These are phyloP conservation scores for Halictus rubicundus DNA, from an alignment of 1,140 invertebrate species.

Conservation along the genomic window DNA sequence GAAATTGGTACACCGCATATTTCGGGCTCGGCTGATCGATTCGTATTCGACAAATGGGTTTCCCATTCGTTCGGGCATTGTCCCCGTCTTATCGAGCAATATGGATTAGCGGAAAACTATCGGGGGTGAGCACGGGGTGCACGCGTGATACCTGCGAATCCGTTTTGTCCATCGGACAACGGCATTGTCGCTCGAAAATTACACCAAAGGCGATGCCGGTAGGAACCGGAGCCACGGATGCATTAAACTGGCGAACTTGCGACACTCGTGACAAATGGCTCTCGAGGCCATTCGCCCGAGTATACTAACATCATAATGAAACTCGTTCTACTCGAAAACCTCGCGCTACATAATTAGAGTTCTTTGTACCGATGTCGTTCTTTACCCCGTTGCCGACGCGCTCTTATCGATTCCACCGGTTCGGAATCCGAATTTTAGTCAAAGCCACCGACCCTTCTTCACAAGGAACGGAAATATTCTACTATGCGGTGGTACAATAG, in stretches of 20 bases:
- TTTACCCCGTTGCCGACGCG: neutral
- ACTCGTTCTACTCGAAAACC: constrained; percentile 39
- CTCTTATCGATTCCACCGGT: too few species aligned
- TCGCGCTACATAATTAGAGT: constrained; percentile 48
- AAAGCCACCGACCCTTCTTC: too few species aligned
- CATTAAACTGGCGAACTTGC: constrained; percentile 62
- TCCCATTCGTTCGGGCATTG: too few species aligned
- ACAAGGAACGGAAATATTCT: too few species aligned
- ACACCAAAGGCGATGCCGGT: constrained; percentile 49
- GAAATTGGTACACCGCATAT: neutral
- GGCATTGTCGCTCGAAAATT: constrained; percentile 56
- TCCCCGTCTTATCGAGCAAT: neutral
- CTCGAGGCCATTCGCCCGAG: constrained; percentile 46
- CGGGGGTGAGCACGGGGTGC: neutral
- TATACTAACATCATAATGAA: constrained; percentile 60
- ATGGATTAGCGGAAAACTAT: neutral
- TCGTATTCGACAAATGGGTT: neutral
- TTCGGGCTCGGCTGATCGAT: neutral
- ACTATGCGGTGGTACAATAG: too few species aligned
- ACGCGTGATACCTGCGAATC: constrained; percentile 2
- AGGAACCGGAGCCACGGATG: constrained; percentile 39
- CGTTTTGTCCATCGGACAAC: constrained; percentile 51
- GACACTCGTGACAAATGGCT: constrained; percentile 62
- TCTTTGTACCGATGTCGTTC: constrained; percentile 38
- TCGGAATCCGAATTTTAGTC: too few species aligned